Percentiles rank a stretch among this genome's conserved stretches.
Conservation (phyloP, 2,888 invertebrate species). For the Caenorhabditis plicata region DNA sequence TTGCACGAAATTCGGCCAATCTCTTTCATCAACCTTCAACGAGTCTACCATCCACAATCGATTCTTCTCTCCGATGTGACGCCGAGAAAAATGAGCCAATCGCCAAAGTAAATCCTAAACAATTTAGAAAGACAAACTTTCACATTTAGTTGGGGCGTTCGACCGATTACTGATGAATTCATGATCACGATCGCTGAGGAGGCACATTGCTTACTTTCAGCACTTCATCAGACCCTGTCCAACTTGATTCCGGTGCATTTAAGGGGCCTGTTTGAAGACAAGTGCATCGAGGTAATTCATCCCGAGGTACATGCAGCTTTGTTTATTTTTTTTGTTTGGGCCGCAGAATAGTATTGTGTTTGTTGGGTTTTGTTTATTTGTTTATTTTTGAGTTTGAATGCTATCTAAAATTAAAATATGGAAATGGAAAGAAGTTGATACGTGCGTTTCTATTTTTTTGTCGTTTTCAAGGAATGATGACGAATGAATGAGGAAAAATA, state of each 20-base stretch:
- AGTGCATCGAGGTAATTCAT: constrained; percentile 49
- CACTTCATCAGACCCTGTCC: constrained; percentile 57
- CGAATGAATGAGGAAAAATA: too few species aligned
- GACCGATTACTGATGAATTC: constrained; percentile 60
- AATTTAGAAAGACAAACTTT: neutral
- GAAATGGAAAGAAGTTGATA: too few species aligned
- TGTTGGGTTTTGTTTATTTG: constrained; percentile 2
- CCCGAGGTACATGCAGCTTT: constrained; percentile 25
- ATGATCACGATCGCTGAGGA: constrained; percentile 59
- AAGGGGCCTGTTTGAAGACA: constrained; percentile 57
- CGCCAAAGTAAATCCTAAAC: constrained; percentile 46
- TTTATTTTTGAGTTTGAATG: neutral
- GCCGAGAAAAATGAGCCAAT: constrained; percentile 73
- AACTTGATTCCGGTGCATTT: constrained; percentile 57
- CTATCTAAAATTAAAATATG: neutral
- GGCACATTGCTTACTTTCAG: constrained; percentile 57
- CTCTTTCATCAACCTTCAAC: constrained; percentile 79
- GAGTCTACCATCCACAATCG: constrained; percentile 71
- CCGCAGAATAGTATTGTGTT: constrained; percentile 1
- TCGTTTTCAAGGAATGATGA: too few species aligned
- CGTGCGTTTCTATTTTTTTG: too few species aligned
- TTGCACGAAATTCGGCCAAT: constrained; percentile 92
- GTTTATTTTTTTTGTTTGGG: neutral
- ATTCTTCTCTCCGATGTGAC: constrained; percentile 86
- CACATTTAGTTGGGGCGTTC: constrained; percentile 57